phyloP scores from a whole-genome alignment of 2,888 invertebrate genomes.

The Polyommatus iphigenia region DNA sequence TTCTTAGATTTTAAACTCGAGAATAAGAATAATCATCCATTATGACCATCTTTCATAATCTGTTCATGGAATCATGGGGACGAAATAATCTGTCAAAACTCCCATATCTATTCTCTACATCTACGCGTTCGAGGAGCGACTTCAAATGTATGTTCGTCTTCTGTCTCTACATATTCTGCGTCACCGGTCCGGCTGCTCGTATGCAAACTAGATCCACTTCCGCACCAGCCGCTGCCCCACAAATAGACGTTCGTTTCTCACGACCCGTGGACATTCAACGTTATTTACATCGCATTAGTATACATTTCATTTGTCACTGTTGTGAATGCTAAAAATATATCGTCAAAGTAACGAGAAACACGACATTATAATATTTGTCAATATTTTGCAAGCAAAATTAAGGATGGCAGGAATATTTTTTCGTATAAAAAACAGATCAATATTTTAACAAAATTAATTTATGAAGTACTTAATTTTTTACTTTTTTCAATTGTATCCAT shows the following conservation, averaged over 20 bases:
- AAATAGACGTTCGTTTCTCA: slow-evolving; percentile 16
- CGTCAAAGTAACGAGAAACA: not conserved
- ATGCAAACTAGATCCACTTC: slow-evolving; percentile 17
- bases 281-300: slow-evolving; percentile 18
- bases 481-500: not conserved
- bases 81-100: too few species aligned
- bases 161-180: not conserved
- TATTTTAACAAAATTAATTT: too few species aligned
- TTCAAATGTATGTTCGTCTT: not conserved
- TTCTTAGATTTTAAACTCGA: too few species aligned
- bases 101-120: too few species aligned
- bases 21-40: too few species aligned
- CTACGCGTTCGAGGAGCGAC: not conserved
- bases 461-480: not conserved
- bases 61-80: too few species aligned
- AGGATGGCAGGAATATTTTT: not conserved
- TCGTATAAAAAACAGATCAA: not conserved
- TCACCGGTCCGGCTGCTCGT: not conserved
- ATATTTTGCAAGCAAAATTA: not conserved
- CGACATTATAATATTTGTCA: not conserved
- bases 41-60: too few species aligned
- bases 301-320: slow-evolving; percentile 11
- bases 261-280: not conserved
- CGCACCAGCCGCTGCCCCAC: not conserved
- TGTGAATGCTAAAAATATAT: slow-evolving; percentile 4